Evolutionary conservation across 53 echinoderm and acorn worm genomes (phyloP), one percentile per base, ranked within the genome.

Genomic region (Holothuria leucospilota): DNA sequence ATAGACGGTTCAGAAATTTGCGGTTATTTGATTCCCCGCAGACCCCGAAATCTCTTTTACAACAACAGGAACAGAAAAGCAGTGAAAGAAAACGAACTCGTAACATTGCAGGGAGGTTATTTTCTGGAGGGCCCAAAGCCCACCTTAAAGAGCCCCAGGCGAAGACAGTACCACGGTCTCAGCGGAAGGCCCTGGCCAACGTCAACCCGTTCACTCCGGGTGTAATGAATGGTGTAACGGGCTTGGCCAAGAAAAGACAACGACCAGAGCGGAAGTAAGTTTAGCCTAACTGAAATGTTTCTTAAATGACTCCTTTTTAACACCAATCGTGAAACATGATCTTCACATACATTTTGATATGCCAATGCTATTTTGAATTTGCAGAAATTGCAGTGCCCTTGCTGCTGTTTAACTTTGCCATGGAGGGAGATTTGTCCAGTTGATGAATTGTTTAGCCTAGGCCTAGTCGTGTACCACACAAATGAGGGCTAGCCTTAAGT

Each of bases 181-280:
- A 38, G 13, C 80, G 80, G 56, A 90, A 66, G 40, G 91, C 85
- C 23, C 74, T 92, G 63, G 97, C 95, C 11, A 97, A 97, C 82
- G 90, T 97, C 4, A 97, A 97, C 85, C 97, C 97, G 7, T 97
- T 97, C 71, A 97, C 94, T 39, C 97, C 97, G 20, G 95, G 88
- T 23, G 79, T 96, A 41, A 81, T 92, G 34, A 87, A 78, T 52
- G 56, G 51, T 15, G 53, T 15, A 18, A 16, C 81, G 28, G 89
- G 65, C 68, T 91, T 77, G 27, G 80, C 92, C n/a, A 89, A 90
- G 88, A 97, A 97, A 71, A 89, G 93, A 66, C 86, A 89, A 63
- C 58, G 93, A 78, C 84, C 78, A 20, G 94, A 91, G 73, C 91
- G 93, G 77, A 93, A 83, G 84, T 83, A 67, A 42, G 84, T 30